Percentiles rank a stretch among this genome's conserved stretches.
Evolutionary conservation across 2,888 invertebrate genomes (phyloP).

Genomic region (Hirudinaria manillensis): DNA sequence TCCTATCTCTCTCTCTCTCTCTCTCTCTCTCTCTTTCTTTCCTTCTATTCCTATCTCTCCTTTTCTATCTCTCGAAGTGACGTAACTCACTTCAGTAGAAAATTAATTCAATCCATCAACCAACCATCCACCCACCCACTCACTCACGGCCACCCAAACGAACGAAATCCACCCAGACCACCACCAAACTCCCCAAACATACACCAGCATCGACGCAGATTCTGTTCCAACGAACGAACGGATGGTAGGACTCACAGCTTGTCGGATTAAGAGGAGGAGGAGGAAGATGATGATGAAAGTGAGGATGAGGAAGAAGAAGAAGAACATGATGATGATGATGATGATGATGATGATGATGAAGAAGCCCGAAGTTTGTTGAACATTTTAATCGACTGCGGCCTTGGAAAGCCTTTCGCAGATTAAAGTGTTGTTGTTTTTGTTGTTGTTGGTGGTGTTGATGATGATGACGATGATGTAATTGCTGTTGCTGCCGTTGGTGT

Average conservation of each 20-base stretch:
- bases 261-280: no score
- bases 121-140: neutral
- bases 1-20: slow-evolving; percentile 8
- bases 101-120: no score
- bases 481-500: neutral
- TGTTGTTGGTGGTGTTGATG: neutral
- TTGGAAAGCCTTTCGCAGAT: neutral
- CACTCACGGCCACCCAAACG: neutral
- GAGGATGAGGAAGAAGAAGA: neutral
- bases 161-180: neutral
- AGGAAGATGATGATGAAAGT: neutral
- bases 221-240: no score
- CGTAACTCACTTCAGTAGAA: no score
- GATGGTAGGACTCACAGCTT: no score
- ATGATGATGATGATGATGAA: slow-evolving; percentile 6
- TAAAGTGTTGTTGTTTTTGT: neutral
- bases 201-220: no score
- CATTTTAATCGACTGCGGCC: no score
- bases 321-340: neutral
- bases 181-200: no score
- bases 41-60: no score
- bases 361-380: no score
- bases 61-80: neutral
- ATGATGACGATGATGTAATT: slow-evolving; percentile 2
- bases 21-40: neutral